Evolutionary conservation across 92 coral and sea anemone genomes (phyloP).

Genomic region (Pocillopora grandis): DNA sequence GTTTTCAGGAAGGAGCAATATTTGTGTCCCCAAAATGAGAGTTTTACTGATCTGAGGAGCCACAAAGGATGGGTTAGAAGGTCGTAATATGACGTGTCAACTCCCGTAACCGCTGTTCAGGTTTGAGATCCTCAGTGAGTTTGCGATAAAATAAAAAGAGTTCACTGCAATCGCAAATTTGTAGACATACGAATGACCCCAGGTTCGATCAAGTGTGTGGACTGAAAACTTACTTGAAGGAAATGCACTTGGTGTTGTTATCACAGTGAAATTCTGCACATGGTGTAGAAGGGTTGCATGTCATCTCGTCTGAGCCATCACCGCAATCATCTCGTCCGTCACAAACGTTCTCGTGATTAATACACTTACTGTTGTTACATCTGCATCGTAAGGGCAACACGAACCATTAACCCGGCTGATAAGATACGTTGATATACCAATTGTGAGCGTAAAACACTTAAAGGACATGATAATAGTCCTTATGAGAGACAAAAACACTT

Average conservation of each 20-base stretch:
- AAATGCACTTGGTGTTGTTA: constrained; percentile 63
- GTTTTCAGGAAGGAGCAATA: too few species aligned
- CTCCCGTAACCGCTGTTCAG: too few species aligned
- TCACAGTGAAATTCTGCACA: constrained; percentile 76
- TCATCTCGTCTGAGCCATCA: constrained; percentile 80
- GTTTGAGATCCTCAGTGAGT: too few species aligned
- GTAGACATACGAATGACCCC: too few species aligned
- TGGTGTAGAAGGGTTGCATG: constrained; percentile 48
- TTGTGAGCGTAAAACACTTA: neutral
- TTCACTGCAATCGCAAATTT: too few species aligned
- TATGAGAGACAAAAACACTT: too few species aligned
- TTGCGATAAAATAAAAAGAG: too few species aligned
- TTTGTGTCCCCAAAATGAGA: too few species aligned
- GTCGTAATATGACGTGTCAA: too few species aligned
- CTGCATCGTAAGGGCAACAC: constrained; percentile 31
- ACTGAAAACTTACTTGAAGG: constrained; percentile 58
- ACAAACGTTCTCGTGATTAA: constrained; percentile 54
- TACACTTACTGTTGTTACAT: constrained; percentile 77
- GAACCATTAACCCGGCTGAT: neutral
- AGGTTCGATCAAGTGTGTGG: neutral
- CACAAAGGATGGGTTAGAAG: too few species aligned
- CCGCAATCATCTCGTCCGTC: constrained; percentile 92
- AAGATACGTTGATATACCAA: neutral
- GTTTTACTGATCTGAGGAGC: too few species aligned
- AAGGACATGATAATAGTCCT: too few species aligned